Evolutionary conservation across 2,113 vertebrate species (phyloP), one percentile per base, ranked within the genome.

Genomic region (Pteropus alecto): DNA sequence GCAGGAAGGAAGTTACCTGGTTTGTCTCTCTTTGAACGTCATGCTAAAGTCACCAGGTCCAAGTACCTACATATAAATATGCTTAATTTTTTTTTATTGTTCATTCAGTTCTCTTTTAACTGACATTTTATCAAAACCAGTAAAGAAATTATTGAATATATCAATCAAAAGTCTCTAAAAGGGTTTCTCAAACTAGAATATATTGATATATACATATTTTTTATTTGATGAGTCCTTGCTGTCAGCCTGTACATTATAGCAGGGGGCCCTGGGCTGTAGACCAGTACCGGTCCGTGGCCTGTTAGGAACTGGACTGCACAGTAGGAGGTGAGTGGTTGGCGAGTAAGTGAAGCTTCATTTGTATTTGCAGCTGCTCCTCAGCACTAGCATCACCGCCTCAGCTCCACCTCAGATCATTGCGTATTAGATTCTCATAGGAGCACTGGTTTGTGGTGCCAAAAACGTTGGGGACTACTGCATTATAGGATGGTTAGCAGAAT

Each of bases 211-310:
- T 86, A 38, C 38, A 38, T 38, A 38, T 38, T 38, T 94, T 24
- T 46, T 5, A 18, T 16, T 8, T 65, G 43, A 33, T 0, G 8
- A 48, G 56, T 24, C 1, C 81, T 19, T 41, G 22, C 28, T 24
- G 2, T 60, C 48, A 14, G 21, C 19, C 18, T 58, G 3, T 56
- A 1, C 0, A 24, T 6, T 54, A 7, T 35, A 43, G 4, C 3
- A 38, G n/a, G 2, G 43, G 43, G 5, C 43, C 43, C 7, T 43
- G 43, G 6, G 1, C 46, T 11, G 46, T 46, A 7, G 46, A 46
- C 46, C 46, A 46, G 46, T 46, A 46, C 8, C 46, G 2, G 46
- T 46, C 46, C 46, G 8, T 46, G 46, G 46, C 46, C 46, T 46
- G 46, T 46, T 46, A 46, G 46, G 46, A 46, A 46, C 46, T 46